Percentiles rank a stretch among this genome's conserved stretches.
Conservation (phyloP, 1,140 invertebrate species). For the Drosophila lacertosa region DNA sequence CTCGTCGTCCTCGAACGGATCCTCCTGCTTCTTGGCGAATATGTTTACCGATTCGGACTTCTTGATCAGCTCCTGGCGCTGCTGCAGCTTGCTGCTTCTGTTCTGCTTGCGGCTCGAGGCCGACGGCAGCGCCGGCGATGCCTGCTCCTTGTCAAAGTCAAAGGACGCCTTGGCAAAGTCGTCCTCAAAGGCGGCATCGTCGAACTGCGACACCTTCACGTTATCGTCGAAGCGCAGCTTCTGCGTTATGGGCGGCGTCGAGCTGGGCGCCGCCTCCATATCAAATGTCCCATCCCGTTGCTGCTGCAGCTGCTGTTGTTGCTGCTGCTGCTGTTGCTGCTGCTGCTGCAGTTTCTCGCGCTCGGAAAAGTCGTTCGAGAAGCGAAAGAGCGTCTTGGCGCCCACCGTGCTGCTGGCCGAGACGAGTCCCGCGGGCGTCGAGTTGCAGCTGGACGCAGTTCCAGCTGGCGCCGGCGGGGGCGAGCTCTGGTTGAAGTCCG, state of each 20-base stretch:
- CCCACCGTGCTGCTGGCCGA: constrained; percentile 48
- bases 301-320: too few relatives aligned
- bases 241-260: constrained; percentile 74
- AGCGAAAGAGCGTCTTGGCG: constrained; percentile 84
- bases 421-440: constrained; percentile 64
- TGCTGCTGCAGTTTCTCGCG: constrained; percentile 80
- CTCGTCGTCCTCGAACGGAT: constrained; percentile 94
- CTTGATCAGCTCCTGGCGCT: constrained; percentile 87
- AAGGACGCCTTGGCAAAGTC: constrained; percentile 83
- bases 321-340: constrained; percentile 27
- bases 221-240: constrained; percentile 83
- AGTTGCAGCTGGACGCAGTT: constrained; percentile 78
- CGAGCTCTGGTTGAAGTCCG: constrained; percentile 83
- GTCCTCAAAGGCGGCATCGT: constrained; percentile 82
- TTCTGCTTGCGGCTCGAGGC: constrained; percentile 69
- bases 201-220: constrained; percentile 83
- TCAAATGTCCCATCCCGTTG: constrained; percentile 43
- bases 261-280: constrained; percentile 46
- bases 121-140: constrained; percentile 36
- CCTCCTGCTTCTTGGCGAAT: constrained; percentile 90
- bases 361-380: constrained; percentile 86
- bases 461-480: constrained; percentile 76
- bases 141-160: constrained; percentile 79
- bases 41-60: constrained; percentile 95
- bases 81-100: constrained; percentile 68